Conservation (phyloP, 2,113 vertebrate species). For the Rhynchomys soricoides region DNA sequence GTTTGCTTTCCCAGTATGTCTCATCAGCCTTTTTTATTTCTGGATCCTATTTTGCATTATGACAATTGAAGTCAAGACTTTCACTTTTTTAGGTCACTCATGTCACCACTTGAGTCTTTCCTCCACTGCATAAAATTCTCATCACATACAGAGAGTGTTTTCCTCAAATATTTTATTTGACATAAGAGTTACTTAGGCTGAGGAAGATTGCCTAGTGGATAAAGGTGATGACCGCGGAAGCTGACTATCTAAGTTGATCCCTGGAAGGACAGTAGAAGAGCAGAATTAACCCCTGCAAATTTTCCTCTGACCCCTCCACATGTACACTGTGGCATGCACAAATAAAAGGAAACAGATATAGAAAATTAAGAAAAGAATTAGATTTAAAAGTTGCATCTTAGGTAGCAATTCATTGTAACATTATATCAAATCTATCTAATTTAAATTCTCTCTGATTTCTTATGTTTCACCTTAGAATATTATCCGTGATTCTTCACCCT, state of each 20-base stretch:
- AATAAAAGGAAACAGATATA: not conserved
- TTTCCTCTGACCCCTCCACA: not conserved
- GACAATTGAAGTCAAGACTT: not conserved
- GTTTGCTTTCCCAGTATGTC: not conserved
- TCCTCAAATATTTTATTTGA: not conserved
- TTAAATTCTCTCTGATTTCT: not conserved
- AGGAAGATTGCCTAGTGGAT: not conserved
- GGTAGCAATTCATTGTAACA: not conserved
- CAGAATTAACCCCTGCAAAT: not conserved
- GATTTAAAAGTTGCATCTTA: not conserved
- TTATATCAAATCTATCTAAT: not conserved
- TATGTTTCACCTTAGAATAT: not conserved
- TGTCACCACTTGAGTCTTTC: not conserved
- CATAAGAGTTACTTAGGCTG: not conserved
- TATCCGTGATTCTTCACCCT: not conserved
- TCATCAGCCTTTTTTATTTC: not conserved
- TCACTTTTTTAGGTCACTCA: not conserved
- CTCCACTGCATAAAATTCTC: not conserved
- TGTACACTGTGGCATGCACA: not conserved
- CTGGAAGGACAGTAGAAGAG: not conserved
- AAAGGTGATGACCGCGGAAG: not conserved
- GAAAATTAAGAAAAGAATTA: not conserved
- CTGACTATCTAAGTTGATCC: not conserved
- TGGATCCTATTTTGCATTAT: not conserved
- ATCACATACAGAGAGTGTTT: not conserved